Conservation (phyloP, 2,113 vertebrate genomes). For the Alaudala cheleensis region DNA sequence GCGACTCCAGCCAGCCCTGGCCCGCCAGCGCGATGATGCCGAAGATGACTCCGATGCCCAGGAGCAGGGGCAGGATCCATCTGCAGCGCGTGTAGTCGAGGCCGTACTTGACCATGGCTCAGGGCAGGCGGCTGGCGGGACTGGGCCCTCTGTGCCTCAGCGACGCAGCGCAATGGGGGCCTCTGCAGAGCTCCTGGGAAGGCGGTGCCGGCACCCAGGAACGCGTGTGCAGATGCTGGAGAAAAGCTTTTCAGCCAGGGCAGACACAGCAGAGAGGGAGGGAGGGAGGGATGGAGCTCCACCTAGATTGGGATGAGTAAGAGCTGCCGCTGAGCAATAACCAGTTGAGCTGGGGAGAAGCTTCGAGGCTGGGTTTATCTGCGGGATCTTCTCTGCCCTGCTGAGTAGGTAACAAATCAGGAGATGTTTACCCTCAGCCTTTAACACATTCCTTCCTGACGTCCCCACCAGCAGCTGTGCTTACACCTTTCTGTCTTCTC, state of each 20-base stretch:
- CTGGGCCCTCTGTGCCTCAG: not conserved
- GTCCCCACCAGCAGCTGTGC: not conserved
- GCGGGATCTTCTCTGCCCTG: slow-evolving; percentile 5
- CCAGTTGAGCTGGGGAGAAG: slow-evolving; percentile 50
- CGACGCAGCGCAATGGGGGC: accelerated
- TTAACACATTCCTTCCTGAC: slow-evolving; percentile 37
- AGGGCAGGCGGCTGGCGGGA: not conserved
- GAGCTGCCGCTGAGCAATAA: slow-evolving; percentile 15
- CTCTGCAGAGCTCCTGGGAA: not conserved
- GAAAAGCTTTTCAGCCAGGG: not conserved
- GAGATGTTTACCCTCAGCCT: not conserved
- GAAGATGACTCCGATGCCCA: slow-evolving; percentile 70
- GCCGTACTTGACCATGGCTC: slow-evolving; percentile 68
- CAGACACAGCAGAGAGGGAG: not conserved
- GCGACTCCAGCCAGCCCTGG: slow-evolving; percentile 77
- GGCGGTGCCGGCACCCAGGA: accelerated
- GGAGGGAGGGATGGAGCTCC: slow-evolving; percentile 49
- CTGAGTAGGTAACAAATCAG: slow-evolving; percentile 17
- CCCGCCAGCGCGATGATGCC: slow-evolving; percentile 66
- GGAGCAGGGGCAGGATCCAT: slow-evolving; percentile 72
- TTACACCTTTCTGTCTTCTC: not conserved
- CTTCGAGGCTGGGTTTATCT: slow-evolving; percentile 15
- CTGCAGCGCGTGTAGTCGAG: slow-evolving; percentile 70
- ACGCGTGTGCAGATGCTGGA: not conserved
- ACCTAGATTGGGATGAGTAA: slow-evolving; percentile 74